Percentiles rank a stretch among this genome's conserved stretches.
Evolutionary conservation across 2,113 vertebrate genomes (phyloP).

Genomic region (Cryptoleucopteryx plumbea): DNA sequence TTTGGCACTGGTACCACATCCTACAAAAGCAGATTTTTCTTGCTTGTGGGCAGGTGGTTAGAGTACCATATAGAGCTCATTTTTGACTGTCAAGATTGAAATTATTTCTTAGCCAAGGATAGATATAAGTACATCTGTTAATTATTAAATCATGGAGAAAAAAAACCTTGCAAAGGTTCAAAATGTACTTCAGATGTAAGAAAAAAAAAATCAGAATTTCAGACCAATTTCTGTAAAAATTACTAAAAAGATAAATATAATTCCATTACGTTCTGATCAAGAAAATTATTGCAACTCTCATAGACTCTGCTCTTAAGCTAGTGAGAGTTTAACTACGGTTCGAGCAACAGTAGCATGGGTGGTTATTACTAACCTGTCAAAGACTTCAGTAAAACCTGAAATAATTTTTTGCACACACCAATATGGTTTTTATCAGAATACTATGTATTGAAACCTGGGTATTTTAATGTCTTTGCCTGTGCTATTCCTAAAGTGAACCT

Average conservation of each 20-base stretch:
- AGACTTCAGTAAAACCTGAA: background rate
- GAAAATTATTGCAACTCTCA: background rate
- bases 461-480: background rate
- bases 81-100: slow-evolving; percentile 71
- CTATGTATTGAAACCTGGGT: background rate
- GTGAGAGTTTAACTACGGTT: background rate
- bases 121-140: slow-evolving; percentile 69
- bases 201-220: background rate
- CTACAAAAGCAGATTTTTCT: slow-evolving; percentile 63
- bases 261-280: background rate
- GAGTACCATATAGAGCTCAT: slow-evolving; percentile 65
- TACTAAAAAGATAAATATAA: background rate
- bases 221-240: background rate
- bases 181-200: background rate
- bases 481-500: background rate
- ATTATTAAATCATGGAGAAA: slow-evolving; percentile 67
- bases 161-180: background rate
- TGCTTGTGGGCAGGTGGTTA: slow-evolving; percentile 66
- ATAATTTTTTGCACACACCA: background rate
- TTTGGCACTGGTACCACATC: slow-evolving; percentile 49
- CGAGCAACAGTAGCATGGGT: background rate
- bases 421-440: background rate
- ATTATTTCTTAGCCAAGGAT: slow-evolving; percentile 68
- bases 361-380: background rate
- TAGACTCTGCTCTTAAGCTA: background rate